Percentiles rank a stretch among this genome's conserved stretches.
Conservation (phyloP, 1,140 invertebrate species). For the Pseudomyrmex flavicornis region DNA sequence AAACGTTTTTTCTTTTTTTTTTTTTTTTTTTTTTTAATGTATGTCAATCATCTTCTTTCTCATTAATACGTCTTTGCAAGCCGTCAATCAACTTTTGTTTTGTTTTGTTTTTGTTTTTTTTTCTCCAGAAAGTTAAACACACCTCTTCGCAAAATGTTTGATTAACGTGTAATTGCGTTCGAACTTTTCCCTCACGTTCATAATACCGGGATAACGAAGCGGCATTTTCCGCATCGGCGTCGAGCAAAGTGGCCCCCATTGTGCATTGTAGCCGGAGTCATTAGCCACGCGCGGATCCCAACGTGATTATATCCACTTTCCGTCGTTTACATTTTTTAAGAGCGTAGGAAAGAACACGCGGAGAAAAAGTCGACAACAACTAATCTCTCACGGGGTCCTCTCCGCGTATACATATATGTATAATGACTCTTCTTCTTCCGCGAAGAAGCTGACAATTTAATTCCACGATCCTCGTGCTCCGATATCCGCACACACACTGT, state of each 20-base stretch:
- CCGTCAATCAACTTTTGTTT: conserved; percentile 10
- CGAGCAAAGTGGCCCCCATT: conserved; percentile 44
- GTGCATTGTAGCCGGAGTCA: conserved; percentile 46
- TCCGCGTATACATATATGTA: neutral
- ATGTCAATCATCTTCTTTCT: neutral
- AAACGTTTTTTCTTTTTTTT: neutral
- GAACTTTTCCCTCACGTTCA: conserved; percentile 12
- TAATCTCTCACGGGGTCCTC: conserved; percentile 30
- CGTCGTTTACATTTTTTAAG: conserved; percentile 53
- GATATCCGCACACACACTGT: conserved; percentile 23
- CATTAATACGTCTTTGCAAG: neutral
- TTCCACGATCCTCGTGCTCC: conserved; percentile 56
- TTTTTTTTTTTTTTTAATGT: too few species aligned
- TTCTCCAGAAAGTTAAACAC: conserved; percentile 17
- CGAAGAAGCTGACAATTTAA: conserved; percentile 61
- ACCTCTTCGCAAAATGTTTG: neutral
- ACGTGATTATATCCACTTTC: conserved; percentile 56
- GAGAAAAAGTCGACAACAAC: conserved; percentile 28
- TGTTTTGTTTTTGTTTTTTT: too few species aligned
- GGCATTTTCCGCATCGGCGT: conserved; percentile 41
- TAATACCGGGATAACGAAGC: conserved; percentile 54
- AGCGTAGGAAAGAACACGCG: neutral
- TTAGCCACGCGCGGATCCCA: conserved; percentile 38
- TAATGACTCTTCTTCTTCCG: conserved; percentile 39
- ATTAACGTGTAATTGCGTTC: conserved; percentile 33